Conservation (phyloP, 2,888 invertebrate genomes). For the Plagodis dolabraria region DNA sequence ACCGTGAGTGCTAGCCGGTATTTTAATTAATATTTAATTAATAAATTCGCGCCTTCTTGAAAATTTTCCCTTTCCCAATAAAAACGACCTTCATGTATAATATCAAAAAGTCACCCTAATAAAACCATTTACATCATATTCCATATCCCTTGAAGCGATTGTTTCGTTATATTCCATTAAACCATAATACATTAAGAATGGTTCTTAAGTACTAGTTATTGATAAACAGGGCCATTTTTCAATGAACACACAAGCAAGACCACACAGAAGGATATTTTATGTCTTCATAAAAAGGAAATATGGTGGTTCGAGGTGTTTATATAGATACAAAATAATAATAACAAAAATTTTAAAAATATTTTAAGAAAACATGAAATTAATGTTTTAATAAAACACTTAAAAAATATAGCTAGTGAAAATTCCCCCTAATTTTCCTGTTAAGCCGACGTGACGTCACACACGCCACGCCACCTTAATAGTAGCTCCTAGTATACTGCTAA, state of each 20-base stretch:
- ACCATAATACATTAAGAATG: conserved; percentile 44
- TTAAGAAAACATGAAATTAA: too few relatives aligned
- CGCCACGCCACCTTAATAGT: too few relatives aligned
- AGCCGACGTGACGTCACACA: too few relatives aligned
- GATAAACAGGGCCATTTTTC: conserved; percentile 49
- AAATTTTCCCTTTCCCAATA: conserved; percentile 27
- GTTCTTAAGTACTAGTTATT: conserved; percentile 45
- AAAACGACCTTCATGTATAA: conserved; percentile 24
- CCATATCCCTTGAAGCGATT: conserved; percentile 27
- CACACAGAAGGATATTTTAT: conserved; percentile 47
- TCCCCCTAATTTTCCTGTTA: too few relatives aligned
- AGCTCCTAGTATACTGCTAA: too few relatives aligned
- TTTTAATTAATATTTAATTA: too few relatives aligned
- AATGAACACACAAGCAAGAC: conserved; percentile 39
- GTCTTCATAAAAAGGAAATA: conserved; percentile 61
- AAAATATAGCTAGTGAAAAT: too few relatives aligned
- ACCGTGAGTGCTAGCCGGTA: too few relatives aligned
- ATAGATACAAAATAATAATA: too few relatives aligned
- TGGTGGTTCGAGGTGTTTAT: conserved; percentile 46
- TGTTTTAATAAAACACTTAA: too few relatives aligned
- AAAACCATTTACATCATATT: conserved; percentile 15
- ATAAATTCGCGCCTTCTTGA: conserved; percentile 31
- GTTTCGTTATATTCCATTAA: conserved; percentile 43
- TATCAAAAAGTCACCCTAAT: too few relatives aligned
- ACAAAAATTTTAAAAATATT: too few relatives aligned